Evolutionary conservation across 2,113 vertebrate genomes (phyloP).

Genomic region (Myocastor coypus): DNA sequence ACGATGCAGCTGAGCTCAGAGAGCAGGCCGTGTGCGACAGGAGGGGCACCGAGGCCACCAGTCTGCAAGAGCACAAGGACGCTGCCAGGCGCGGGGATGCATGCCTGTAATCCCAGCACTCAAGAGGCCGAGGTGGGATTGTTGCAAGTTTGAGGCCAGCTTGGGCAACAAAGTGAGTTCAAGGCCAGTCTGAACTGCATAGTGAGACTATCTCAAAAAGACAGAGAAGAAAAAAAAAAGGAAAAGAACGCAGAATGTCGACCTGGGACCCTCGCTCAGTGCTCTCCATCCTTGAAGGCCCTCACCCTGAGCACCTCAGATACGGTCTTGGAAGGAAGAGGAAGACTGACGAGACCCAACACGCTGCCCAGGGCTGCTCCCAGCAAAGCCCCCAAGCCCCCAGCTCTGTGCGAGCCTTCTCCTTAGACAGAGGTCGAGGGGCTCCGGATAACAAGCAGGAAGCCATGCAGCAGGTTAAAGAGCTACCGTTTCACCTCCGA

Average conservation of each 20-base stretch:
- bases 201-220: too few relatives aligned
- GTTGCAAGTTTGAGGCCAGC: too few relatives aligned
- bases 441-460: not conserved
- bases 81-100: too few relatives aligned
- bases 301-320: not conserved
- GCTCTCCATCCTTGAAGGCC: not conserved
- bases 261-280: not conserved
- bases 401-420: not conserved
- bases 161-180: too few relatives aligned
- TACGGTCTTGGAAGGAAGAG: not conserved
- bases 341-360: not conserved
- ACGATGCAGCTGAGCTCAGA: not conserved
- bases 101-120: too few relatives aligned
- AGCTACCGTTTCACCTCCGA: not conserved
- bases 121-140: too few relatives aligned
- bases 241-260: too few relatives aligned
- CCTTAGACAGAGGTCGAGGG: not conserved
- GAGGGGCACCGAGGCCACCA: not conserved
- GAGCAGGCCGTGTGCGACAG: not conserved
- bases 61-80: not conserved
- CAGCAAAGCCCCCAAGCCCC: not conserved
- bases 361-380: not conserved
- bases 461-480: not conserved
- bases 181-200: too few relatives aligned
- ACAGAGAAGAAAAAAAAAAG: too few relatives aligned